These are phyloP conservation scores for Danio tinwini DNA, from an alignment of 2,797 vertebrate species.

Conservation along the genomic window DNA sequence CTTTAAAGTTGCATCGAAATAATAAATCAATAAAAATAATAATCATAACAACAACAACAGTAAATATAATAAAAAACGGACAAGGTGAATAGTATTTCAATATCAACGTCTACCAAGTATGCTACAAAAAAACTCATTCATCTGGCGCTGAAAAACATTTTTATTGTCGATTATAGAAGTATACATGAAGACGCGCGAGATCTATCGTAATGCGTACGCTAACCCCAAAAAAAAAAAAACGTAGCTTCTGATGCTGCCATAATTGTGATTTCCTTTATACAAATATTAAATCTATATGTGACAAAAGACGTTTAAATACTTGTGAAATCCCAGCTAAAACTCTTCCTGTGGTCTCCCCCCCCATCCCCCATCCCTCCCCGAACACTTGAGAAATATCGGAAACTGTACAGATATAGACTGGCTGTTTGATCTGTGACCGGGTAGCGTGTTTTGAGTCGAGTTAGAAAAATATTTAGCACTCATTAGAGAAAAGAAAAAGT, in stretches of 20 bases:
- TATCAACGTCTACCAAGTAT: conserved; percentile 71
- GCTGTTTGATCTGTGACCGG: conserved; percentile 54
- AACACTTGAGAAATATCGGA: conserved; percentile 60
- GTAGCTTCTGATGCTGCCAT: conserved; percentile 61
- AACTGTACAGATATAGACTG: conserved; percentile 64
- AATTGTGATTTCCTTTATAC: conserved; percentile 73
- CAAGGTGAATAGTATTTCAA: conserved; percentile 62
- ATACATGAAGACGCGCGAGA: conserved; percentile 61
- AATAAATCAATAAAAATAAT: conserved; percentile 62
- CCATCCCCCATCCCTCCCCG: conserved; percentile 33
- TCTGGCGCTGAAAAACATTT: conserved; percentile 65
- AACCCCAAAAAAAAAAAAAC: conserved; percentile 51
- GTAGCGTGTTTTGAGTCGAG: conserved; percentile 61
- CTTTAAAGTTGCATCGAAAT: conserved; percentile 60
- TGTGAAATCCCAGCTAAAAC: conserved; percentile 63
- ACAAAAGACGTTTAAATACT: conserved; percentile 81
- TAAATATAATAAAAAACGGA: conserved; percentile 55
- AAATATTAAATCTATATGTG: conserved; percentile 77
- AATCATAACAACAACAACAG: conserved; percentile 65
- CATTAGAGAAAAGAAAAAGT: conserved; percentile 65
- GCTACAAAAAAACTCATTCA: conserved; percentile 66
- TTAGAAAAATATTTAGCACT: conserved; percentile 78
- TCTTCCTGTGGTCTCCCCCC: conserved; percentile 47
- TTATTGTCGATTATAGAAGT: conserved; percentile 55
- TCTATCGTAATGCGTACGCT: conserved; percentile 71